Evolutionary conservation across 2,797 vertebrate species (phyloP).

Genomic region (Bradypodion pumilum): DNA sequence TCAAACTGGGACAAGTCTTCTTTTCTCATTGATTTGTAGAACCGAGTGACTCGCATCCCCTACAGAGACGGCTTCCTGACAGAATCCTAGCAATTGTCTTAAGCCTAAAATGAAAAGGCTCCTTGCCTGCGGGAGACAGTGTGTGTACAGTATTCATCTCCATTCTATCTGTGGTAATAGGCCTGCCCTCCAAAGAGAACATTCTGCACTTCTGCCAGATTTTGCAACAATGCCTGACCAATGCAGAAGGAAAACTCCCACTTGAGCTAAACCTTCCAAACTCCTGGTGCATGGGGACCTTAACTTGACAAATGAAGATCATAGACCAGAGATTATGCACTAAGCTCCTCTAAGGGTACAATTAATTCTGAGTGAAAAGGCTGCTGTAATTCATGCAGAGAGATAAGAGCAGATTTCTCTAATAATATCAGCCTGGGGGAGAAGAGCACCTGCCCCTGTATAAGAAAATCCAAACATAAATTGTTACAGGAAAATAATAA

Average conservation of each 20-base stretch:
- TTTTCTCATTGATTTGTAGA: background rate
- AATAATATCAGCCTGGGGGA: background rate
- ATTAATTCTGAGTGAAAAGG: slow-evolving; percentile 18
- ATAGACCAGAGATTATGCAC: slow-evolving; percentile 27
- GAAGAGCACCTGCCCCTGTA: background rate
- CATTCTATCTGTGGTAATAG: slow-evolving; percentile 4
- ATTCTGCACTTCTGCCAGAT: background rate
- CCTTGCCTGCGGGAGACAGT: slow-evolving; percentile 6
- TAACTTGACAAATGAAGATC: slow-evolving; percentile 27
- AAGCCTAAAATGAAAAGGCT: slow-evolving; percentile 33
- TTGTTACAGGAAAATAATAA: background rate
- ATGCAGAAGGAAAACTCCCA: slow-evolving; percentile 14
- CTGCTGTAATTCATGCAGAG: slow-evolving; percentile 35
- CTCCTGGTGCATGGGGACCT: background rate
- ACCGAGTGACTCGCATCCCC: background rate
- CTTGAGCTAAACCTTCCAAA: slow-evolving; percentile 9
- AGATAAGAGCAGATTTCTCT: slow-evolving; percentile 43
- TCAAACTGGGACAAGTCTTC: slow-evolving; percentile 22
- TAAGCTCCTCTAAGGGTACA: background rate
- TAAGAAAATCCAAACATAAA: slow-evolving; percentile 49
- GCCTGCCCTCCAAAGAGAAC: slow-evolving; percentile 13
- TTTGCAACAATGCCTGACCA: slow-evolving; percentile 17
- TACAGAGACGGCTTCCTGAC: slow-evolving; percentile 8
- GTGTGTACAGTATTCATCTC: background rate
- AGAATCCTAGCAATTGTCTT: slow-evolving; percentile 11